Percentiles rank a stretch among this genome's conserved stretches.
These are phyloP conservation scores for Cryptoblepharus egeriae DNA, from an alignment of 2,797 vertebrate genomes.

Conservation along the genomic window DNA sequence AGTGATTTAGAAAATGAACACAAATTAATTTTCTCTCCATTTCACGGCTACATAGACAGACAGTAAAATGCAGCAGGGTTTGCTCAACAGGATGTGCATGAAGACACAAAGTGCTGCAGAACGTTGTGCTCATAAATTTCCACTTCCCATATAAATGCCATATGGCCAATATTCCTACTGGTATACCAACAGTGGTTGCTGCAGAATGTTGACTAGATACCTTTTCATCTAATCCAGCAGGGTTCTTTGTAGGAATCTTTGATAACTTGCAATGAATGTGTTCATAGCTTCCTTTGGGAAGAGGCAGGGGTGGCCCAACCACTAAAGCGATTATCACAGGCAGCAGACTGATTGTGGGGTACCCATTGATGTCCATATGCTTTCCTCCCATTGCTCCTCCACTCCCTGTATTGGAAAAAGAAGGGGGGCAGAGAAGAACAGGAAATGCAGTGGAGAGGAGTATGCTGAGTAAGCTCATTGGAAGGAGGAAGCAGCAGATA, in stretches of 20 bases:
- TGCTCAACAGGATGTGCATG: not conserved
- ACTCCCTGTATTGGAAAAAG: too few relatives aligned
- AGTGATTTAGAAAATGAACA: not conserved
- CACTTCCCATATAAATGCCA: not conserved
- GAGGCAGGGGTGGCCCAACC: too few relatives aligned
- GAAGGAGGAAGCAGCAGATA: too few relatives aligned
- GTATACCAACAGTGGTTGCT: not conserved
- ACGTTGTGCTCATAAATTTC: fast-evolving
- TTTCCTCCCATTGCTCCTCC: too few relatives aligned
- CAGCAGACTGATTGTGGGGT: too few relatives aligned
- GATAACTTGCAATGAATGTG: too few relatives aligned
- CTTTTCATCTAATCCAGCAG: not conserved
- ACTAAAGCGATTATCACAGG: too few relatives aligned
- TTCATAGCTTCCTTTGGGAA: too few relatives aligned
- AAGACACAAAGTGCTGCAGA: not conserved
- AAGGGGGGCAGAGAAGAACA: too few relatives aligned
- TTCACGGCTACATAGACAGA: conserved; percentile 3
- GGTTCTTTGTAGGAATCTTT: not conserved
- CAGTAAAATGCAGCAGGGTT: not conserved
- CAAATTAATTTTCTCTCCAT: not conserved
- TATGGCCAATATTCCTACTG: not conserved
- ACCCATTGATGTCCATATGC: too few relatives aligned
- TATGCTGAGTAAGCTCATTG: too few relatives aligned
- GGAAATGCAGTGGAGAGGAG: too few relatives aligned
- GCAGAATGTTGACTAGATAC: not conserved